phyloP scores from a whole-genome alignment of 2,888 invertebrate genomes.

The Apantesis nais region DNA sequence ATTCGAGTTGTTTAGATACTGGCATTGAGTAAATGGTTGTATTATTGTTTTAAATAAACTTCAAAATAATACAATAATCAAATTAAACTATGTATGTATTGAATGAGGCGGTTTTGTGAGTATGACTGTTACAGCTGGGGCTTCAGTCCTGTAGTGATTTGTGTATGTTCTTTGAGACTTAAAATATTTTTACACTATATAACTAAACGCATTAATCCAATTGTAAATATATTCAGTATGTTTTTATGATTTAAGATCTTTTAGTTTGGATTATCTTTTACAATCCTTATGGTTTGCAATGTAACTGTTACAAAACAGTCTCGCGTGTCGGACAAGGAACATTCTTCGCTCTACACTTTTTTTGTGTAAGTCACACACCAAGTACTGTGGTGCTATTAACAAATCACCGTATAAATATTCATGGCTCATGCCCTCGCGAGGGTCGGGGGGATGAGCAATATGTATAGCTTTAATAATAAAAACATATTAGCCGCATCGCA shows the following conservation, averaged over 20 bases:
- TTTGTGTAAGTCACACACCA: constrained; percentile 26
- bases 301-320: constrained; percentile 3
- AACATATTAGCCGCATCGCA: constrained; percentile 85
- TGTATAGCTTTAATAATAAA: constrained; percentile 81
- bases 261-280: background rate
- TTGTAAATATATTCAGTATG: background rate
- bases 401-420: constrained; percentile 83
- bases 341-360: constrained; percentile 16
- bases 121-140: background rate
- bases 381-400: constrained; percentile 59
- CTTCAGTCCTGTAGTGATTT: no score
- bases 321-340: constrained; percentile 6
- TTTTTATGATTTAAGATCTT: background rate
- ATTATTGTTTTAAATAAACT: background rate
- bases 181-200: background rate
- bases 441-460: constrained; percentile 71
- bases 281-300: background rate
- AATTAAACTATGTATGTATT: background rate
- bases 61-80: background rate
- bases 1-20: background rate
- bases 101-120: background rate
- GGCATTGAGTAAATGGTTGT: background rate
- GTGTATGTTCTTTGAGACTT: background rate
- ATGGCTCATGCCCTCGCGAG: constrained; percentile 71
- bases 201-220: background rate